Percentiles rank a stretch among this genome's conserved stretches.
phyloP scores from a whole-genome alignment of 2,797 vertebrate species.

The Ceryle rudis region DNA sequence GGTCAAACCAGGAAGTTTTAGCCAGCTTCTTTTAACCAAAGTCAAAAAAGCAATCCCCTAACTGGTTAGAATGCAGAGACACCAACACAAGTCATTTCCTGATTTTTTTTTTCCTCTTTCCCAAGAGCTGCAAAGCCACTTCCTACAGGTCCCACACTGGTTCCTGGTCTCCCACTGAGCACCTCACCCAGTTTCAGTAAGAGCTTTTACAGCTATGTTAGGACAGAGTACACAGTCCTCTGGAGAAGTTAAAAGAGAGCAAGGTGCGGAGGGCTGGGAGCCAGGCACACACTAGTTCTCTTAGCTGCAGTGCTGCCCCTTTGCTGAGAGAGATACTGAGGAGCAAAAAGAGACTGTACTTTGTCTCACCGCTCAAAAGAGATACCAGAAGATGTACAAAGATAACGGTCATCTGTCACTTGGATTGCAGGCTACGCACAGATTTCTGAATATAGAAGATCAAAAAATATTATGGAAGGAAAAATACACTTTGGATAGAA shows the following conservation, averaged over 20 bases:
- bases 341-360: not conserved
- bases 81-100: not conserved
- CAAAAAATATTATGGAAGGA: not conserved
- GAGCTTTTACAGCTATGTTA: fast-evolving
- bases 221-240: not conserved
- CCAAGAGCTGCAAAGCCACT: not conserved
- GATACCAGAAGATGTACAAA: not conserved
- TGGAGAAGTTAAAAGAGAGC: not conserved
- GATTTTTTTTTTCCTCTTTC: not conserved
- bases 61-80: not conserved
- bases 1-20: not conserved
- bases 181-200: not conserved
- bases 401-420: not conserved
- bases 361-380: not conserved
- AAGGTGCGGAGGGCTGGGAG: not conserved
- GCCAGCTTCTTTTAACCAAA: not conserved
- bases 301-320: fast-evolving
- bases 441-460: not conserved
- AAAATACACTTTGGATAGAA: not conserved
- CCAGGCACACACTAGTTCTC: fast-evolving
- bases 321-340: not conserved
- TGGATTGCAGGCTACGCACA: not conserved
- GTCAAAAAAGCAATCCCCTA: not conserved
- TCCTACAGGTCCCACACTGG: not conserved
- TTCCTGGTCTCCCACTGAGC: not conserved